Base-by-base conservation (phyloP, 2,113 vertebrate species). In the Apaloderma vittatum region DNA sequence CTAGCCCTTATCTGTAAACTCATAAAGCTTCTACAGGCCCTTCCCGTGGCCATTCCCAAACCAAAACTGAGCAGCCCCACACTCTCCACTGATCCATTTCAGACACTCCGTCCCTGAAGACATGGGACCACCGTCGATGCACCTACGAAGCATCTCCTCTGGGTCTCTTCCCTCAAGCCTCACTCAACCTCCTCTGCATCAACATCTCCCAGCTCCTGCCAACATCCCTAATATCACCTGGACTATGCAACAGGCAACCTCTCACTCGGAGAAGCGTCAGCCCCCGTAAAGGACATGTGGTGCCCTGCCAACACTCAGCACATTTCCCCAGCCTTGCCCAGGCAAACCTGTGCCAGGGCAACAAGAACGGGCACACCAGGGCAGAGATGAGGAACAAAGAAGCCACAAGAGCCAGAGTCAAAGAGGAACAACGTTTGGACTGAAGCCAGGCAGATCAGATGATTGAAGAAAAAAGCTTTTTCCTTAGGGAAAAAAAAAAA, bases 131-230 rank as follows among this genome's bases (percentile, higher is more conserved):
- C n/a, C 59, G 16, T 8, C 0, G 3, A 67, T 40, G 37, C 7
- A 22, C 10, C 45, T 59, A 30, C 23, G 67, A 19, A 77, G 43
- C 16, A 14, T 27, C n/a, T 75, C 49, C 18, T 43, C 40, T 32
- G 26, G 51, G 86, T 93, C 92, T 89, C 51, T 61, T 48, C 16
- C n/a, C 36, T 61, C 63, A 58, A 49, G 82, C 85, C 61, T 92
- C 10, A 11, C 54, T 74, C 82, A 95, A 88, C 61, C 70, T 88
- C 43, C 55, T 70, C 58, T 65, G 17, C 49, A 81, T 74, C 87
- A 90, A 48, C 48, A 68, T 24, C 32, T 91, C 58, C 40, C 88
- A 97, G 46, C 93, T 96, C 67, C 87, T 95, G 46, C 22, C 48
- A 70, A 46, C 73, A 73, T 5, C 36, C 54, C 55, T 91, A 48